Percentiles rank a stretch among this genome's conserved stretches.
phyloP scores from a whole-genome alignment of 2,797 vertebrate species.

The Rhinichthys osculus region DNA sequence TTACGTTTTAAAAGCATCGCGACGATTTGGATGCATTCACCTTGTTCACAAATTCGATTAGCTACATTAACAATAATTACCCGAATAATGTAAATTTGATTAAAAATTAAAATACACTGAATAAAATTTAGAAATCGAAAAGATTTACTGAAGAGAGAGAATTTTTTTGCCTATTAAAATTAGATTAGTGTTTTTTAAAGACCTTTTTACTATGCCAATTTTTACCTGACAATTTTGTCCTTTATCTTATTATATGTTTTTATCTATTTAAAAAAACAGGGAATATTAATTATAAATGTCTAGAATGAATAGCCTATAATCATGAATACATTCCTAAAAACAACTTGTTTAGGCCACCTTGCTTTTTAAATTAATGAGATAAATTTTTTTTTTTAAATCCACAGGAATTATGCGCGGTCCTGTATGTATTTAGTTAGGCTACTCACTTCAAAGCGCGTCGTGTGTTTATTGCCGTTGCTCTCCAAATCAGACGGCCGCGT shows the following conservation, averaged over 20 bases:
- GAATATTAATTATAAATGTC: too few species aligned
- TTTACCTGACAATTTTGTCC: neutral
- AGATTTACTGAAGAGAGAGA: neutral
- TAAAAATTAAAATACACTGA: neutral
- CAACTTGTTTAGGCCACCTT: neutral
- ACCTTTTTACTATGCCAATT: neutral
- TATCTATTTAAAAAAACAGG: neutral
- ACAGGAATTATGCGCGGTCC: neutral
- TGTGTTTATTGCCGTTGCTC: constrained; percentile 70
- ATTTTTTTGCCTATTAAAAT: too few species aligned
- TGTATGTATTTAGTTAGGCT: neutral
- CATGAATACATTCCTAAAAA: neutral
- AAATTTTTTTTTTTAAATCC: too few species aligned
- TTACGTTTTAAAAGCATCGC: constrained; percentile 15
- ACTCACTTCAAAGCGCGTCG: constrained; percentile 78
- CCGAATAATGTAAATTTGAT: neutral
- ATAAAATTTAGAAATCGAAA: neutral
- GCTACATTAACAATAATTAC: constrained; percentile 29
- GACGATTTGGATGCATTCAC: neutral
- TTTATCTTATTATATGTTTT: neutral
- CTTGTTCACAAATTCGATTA: neutral
- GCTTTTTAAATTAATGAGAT: neutral
- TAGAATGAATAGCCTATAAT: neutral
- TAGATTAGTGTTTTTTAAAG: neutral
- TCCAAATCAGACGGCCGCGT: constrained; percentile 72